These are phyloP conservation scores for Acanthosepion lycidas DNA, from an alignment of 2,888 invertebrate genomes.

Conservation along the genomic window DNA sequence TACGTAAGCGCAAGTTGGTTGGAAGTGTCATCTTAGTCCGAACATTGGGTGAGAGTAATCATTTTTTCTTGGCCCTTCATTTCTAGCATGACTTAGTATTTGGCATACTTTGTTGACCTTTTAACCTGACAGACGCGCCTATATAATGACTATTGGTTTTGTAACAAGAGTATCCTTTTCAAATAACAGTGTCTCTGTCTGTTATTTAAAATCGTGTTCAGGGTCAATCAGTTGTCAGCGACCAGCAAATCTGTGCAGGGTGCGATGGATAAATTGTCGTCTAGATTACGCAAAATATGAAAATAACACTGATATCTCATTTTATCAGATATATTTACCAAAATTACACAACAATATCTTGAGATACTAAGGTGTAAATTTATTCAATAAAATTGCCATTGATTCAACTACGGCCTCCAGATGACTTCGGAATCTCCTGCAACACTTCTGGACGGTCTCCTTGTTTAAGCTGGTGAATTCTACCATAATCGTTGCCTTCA, in stretches of 20 bases:
- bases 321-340: no score
- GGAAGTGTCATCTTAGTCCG: constrained; percentile 33
- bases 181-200: neutral
- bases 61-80: neutral
- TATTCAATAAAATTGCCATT: no score
- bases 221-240: constrained; percentile 1
- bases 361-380: no score
- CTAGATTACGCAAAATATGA: no score
- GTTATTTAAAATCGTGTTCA: neutral
- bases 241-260: neutral
- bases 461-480: no score
- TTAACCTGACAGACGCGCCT: constrained; percentile 33
- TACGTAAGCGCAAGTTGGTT: neutral
- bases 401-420: no score
- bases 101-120: constrained; percentile 33
- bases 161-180: constrained; percentile 23
- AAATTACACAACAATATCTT: no score
- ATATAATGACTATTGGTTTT: neutral
- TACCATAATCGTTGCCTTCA: no score
- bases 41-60: neutral
- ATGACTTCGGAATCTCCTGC: no score
- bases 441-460: no score
- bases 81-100: neutral
- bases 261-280: no score
- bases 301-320: no score